phyloP scores from a whole-genome alignment of 2,888 invertebrate genomes.

The Notodonta dromedarius region DNA sequence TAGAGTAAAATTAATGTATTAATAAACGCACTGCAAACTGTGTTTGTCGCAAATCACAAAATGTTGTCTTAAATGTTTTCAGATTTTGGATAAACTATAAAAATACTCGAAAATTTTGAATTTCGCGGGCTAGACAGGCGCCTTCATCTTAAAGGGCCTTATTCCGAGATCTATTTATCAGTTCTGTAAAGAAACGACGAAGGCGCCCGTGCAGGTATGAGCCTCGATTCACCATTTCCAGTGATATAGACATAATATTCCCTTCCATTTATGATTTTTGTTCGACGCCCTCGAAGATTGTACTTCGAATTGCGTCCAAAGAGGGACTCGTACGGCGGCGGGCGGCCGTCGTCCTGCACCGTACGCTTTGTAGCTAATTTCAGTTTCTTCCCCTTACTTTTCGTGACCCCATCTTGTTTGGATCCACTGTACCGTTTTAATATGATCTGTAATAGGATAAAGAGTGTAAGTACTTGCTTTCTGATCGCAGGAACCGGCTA shows the following conservation, averaged over 20 bases:
- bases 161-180: constrained; percentile 21
- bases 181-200: constrained; percentile 90
- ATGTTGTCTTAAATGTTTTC: too few relatives aligned
- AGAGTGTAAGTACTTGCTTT: background rate
- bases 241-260: constrained; percentile 89
- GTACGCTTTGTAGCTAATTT: constrained; percentile 37
- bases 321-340: constrained; percentile 87
- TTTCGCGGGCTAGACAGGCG: too few relatives aligned
- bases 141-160: too few relatives aligned
- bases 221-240: constrained; percentile 85
- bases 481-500: too few relatives aligned
- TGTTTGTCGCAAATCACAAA: too few relatives aligned
- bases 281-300: constrained; percentile 64
- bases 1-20: too few relatives aligned
- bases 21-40: too few relatives aligned
- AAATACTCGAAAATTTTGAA: too few relatives aligned
- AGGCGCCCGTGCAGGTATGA: constrained; percentile 90
- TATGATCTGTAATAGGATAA: constrained; percentile 53
- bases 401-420: constrained; percentile 29
- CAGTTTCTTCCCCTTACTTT: constrained; percentile 28
- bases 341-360: constrained; percentile 70
- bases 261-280: constrained; percentile 88
- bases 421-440: constrained; percentile 53
- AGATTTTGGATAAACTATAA: too few relatives aligned
- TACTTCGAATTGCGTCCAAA: constrained; percentile 70